These are phyloP conservation scores for Etheostoma spectabile DNA, from an alignment of 2,113 vertebrate species.

Conservation along the genomic window DNA sequence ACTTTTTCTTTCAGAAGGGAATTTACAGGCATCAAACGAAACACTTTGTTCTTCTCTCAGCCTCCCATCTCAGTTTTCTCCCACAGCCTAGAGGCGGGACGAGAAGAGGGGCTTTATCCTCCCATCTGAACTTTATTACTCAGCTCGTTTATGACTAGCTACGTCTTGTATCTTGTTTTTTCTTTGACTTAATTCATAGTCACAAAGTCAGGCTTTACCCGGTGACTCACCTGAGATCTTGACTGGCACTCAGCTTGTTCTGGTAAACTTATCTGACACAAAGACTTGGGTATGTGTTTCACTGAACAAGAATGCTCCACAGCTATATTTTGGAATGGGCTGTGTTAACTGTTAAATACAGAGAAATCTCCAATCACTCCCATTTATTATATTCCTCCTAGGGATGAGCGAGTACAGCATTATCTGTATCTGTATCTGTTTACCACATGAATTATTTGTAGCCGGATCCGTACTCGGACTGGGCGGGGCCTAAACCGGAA, in stretches of 20 bases:
- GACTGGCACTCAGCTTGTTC: background rate
- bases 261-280: background rate
- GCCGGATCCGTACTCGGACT: too few relatives aligned
- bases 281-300: background rate
- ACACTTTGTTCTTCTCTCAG: conserved; percentile 54
- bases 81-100: conserved; percentile 32
- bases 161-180: conserved; percentile 55
- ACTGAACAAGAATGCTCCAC: conserved; percentile 7
- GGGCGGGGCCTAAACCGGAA: too few relatives aligned
- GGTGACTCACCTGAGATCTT: conserved; percentile 1
- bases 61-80: conserved; percentile 54
- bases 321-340: conserved; percentile 3
- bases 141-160: conserved; percentile 46
- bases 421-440: too few relatives aligned
- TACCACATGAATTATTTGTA: too few relatives aligned
- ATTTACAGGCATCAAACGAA: conserved; percentile 62
- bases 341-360: background rate
- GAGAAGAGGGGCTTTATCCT: conserved; percentile 25
- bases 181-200: conserved; percentile 31
- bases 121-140: conserved; percentile 73
- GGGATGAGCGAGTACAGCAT: too few relatives aligned
- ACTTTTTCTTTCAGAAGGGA: conserved; percentile 42
- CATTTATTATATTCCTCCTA: conserved; percentile 6
- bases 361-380: background rate
- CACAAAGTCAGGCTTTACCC: conserved; percentile 37